Evolutionary conservation across 1,140 invertebrate species (phyloP).

Genomic region (Atta cephalotes): DNA sequence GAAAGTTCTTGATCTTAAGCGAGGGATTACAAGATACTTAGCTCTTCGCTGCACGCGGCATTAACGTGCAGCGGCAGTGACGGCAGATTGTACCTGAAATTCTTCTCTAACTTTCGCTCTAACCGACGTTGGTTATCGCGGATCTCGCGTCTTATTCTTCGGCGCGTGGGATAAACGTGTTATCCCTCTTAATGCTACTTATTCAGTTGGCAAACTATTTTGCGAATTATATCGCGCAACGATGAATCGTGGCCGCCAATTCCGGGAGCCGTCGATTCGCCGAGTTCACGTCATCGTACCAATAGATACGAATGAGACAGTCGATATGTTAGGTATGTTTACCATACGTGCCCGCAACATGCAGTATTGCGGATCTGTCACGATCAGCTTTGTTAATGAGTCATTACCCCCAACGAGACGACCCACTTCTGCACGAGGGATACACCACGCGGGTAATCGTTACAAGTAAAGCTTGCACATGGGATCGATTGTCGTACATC

Average conservation of each 20-base stretch:
- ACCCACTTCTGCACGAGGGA: slow-evolving; percentile 56
- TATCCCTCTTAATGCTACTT: slow-evolving; percentile 47
- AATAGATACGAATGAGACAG: slow-evolving; percentile 36
- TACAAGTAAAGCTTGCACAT: slow-evolving; percentile 60
- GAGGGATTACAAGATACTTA: slow-evolving; percentile 61
- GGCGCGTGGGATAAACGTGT: slow-evolving; percentile 16
- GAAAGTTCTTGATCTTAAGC: slow-evolving; percentile 62
- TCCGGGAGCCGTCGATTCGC: background rate
- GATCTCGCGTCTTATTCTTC: slow-evolving; percentile 25
- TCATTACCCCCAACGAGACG: slow-evolving; percentile 70
- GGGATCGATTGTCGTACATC: slow-evolving; percentile 64
- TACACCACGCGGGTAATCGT: slow-evolving; percentile 26
- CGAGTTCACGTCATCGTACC: background rate
- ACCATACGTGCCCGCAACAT: slow-evolving; percentile 30
- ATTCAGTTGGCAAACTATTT: slow-evolving; percentile 47
- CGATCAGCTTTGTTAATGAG: slow-evolving; percentile 74
- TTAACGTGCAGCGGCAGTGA: slow-evolving; percentile 31
- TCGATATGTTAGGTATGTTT: slow-evolving; percentile 34
- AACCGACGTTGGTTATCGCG: slow-evolving; percentile 47
- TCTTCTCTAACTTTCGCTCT: slow-evolving; percentile 50
- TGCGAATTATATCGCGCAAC: slow-evolving; percentile 40
- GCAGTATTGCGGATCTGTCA: slow-evolving; percentile 71
- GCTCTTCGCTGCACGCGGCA: slow-evolving; percentile 24
- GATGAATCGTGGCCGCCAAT: slow-evolving; percentile 6
- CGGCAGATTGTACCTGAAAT: slow-evolving; percentile 41